These are phyloP conservation scores for Amphiura filiformis DNA, from an alignment of 35 echinoderm and acorn worm genomes.

Conservation along the genomic window DNA sequence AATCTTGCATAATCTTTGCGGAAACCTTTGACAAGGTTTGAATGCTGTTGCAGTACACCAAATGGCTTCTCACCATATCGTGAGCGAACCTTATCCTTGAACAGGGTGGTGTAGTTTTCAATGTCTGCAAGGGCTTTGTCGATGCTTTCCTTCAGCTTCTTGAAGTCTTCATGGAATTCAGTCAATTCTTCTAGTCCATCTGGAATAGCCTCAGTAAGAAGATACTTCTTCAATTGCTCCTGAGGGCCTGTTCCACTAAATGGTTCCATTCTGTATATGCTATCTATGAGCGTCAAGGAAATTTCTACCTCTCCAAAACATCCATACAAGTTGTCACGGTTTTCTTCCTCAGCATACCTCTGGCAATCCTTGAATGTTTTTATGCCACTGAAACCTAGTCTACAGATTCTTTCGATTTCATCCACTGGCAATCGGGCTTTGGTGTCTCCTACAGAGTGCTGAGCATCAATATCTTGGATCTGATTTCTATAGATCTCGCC, in stretches of 20 bases:
- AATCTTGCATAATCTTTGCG: background rate
- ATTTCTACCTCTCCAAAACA: background rate
- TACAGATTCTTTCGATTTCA: background rate
- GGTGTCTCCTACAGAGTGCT: background rate
- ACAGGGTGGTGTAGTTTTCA: background rate
- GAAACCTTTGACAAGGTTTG: background rate
- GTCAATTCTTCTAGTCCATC: background rate
- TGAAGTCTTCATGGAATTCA: background rate
- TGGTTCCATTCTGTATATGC: background rate
- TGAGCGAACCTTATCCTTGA: too few species aligned
- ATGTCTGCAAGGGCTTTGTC: background rate
- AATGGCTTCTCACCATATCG: background rate
- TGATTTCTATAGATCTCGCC: background rate
- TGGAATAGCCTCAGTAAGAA: background rate
- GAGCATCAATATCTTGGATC: background rate
- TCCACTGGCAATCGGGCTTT: background rate
- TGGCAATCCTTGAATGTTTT: background rate
- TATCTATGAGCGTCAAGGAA: background rate
- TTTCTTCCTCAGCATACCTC: background rate
- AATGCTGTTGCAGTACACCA: background rate
- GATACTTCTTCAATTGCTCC: background rate
- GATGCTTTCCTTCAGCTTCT: background rate
- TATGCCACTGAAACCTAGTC: too few species aligned
- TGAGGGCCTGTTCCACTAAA: background rate
- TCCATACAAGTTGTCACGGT: background rate